These are phyloP conservation scores for Polyodon spathula DNA, from an alignment of 2,113 vertebrate species.

Conservation along the genomic window DNA sequence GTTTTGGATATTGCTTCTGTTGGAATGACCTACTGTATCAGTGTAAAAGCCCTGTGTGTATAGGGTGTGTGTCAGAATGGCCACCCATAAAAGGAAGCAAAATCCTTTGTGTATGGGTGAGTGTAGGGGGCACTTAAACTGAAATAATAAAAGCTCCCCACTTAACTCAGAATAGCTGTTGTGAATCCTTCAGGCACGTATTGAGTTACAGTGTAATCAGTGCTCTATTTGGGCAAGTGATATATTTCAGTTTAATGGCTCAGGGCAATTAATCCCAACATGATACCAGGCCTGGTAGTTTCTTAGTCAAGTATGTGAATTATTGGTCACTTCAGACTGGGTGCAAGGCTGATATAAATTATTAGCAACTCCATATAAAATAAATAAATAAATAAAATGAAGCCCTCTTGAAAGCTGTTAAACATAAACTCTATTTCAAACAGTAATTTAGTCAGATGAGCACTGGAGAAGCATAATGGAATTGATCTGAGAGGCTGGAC, in stretches of 20 bases:
- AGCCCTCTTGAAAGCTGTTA: too few relatives aligned
- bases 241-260: constrained; percentile 26
- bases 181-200: constrained; percentile 2
- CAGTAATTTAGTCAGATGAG: constrained; percentile 11
- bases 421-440: constrained; percentile 14
- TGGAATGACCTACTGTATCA: too few relatives aligned
- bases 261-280: constrained; percentile 26
- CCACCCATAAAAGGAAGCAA: too few relatives aligned
- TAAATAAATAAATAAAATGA: too few relatives aligned
- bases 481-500: too few relatives aligned
- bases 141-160: not conserved
- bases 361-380: constrained; percentile 20
- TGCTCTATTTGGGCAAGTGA: constrained; percentile 17
- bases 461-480: constrained; percentile 25
- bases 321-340: constrained; percentile 31
- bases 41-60: too few relatives aligned
- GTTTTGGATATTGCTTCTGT: too few relatives aligned
- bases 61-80: too few relatives aligned
- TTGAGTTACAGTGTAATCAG: constrained; percentile 15
- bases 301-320: constrained; percentile 27
- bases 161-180: not conserved
- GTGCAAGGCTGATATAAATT: constrained; percentile 30
- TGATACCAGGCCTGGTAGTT: constrained; percentile 22
- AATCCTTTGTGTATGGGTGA: too few relatives aligned
- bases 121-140: too few relatives aligned